phyloP scores from a whole-genome alignment of 2,888 invertebrate genomes.

The Papilio demoleus region DNA sequence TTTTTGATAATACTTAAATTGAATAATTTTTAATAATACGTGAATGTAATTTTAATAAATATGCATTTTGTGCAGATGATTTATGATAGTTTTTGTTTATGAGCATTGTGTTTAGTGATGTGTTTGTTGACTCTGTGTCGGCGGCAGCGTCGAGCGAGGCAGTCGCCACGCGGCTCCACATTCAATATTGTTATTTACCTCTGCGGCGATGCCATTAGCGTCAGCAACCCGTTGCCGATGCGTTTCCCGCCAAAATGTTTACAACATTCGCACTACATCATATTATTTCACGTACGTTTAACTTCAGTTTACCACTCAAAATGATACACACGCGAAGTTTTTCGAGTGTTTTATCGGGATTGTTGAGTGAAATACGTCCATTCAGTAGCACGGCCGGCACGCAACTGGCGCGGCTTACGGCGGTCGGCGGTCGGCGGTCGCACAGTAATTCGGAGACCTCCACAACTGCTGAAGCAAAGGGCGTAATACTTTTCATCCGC shows the following conservation, averaged over 20 bases:
- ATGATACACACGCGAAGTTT: constrained; percentile 41
- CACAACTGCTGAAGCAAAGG: constrained; percentile 60
- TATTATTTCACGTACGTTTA: constrained; percentile 44
- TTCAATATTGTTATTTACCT: constrained; percentile 81
- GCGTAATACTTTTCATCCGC: constrained; percentile 66
- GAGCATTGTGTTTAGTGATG: background rate
- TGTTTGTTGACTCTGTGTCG: constrained; percentile 22
- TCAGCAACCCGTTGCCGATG: constrained; percentile 46
- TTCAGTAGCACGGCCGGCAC: constrained; percentile 64
- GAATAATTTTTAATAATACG: too few species aligned
- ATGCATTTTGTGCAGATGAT: background rate
- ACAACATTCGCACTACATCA: constrained; percentile 57
- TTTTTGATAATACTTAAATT: too few species aligned
- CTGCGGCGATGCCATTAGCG: constrained; percentile 62
- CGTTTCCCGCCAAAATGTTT: constrained; percentile 58
- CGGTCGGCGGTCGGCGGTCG: constrained; percentile 55
- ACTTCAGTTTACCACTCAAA: constrained; percentile 40
- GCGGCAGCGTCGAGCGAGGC: constrained; percentile 21
- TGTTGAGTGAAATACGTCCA: constrained; percentile 60
- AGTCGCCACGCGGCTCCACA: constrained; percentile 48
- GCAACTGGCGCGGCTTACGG: constrained; percentile 66
- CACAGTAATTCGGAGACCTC: constrained; percentile 72
- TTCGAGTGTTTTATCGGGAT: constrained; percentile 45
- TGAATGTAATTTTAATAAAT: background rate
- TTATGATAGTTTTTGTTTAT: background rate